Percentiles rank a stretch among this genome's conserved stretches.
phyloP scores from a whole-genome alignment of 2,888 invertebrate species.

The Polyploca ridens region DNA sequence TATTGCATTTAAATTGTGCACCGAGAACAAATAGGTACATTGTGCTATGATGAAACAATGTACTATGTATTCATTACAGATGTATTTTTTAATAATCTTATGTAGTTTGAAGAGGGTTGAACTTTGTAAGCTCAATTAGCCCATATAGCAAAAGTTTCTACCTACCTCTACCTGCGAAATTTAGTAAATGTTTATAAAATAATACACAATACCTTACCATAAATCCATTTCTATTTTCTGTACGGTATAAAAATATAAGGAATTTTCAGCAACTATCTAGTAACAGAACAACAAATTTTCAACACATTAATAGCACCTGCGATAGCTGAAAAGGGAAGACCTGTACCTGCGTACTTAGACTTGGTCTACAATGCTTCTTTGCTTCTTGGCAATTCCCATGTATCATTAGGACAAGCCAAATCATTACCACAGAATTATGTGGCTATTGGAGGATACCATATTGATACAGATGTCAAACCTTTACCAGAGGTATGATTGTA shows the following conservation, averaged over 20 bases:
- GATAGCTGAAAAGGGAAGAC: slow-evolving; percentile 30
- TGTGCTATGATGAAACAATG: too few relatives aligned
- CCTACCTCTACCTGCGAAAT: too few relatives aligned
- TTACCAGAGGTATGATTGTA: slow-evolving; percentile 33
- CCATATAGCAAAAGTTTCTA: too few relatives aligned
- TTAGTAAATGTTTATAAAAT: too few relatives aligned
- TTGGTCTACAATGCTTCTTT: slow-evolving; percentile 36
- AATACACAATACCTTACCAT: too few relatives aligned
- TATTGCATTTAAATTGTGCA: too few relatives aligned
- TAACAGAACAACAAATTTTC: not conserved
- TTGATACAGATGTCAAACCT: slow-evolving; percentile 28
- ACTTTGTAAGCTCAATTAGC: too few relatives aligned
- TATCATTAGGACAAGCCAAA: slow-evolving; percentile 26
- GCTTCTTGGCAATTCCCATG: slow-evolving; percentile 31
- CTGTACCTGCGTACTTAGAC: slow-evolving; percentile 30
- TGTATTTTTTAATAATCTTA: too few relatives aligned
- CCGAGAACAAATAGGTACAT: too few relatives aligned
- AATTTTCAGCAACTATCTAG: not conserved
- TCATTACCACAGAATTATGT: slow-evolving; percentile 36
- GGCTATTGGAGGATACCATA: slow-evolving; percentile 42
- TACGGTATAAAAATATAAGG: not conserved
- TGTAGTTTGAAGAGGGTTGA: too few relatives aligned
- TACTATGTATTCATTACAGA: too few relatives aligned
- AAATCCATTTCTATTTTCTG: too few relatives aligned
- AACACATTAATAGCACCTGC: slow-evolving; percentile 26